Base-by-base conservation (phyloP, 2,888 invertebrate genomes). In the Agrotis ipsilon region DNA sequence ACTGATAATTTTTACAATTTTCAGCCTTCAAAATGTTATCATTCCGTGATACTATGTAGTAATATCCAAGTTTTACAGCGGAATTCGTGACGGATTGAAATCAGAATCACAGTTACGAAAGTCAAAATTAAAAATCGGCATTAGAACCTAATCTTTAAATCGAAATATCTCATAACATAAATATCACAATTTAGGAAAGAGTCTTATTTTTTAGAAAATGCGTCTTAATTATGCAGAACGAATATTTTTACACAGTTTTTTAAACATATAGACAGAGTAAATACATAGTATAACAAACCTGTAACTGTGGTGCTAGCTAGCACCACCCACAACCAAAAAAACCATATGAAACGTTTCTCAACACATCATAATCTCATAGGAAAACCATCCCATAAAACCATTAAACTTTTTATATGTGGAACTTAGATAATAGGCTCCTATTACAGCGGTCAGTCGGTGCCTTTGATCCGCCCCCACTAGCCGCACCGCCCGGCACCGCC, bases 381-480 rank as follows among this genome's bases (percentile, higher is more conserved):
- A 54, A 60, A 62, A 63, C 46, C 13, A 11, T n/a, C 45, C 32
- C 45, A 63, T 77, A 80, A 65, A 58, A 54, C 73, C 73, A 81
- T 72, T 19, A 81, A 83, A 77, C 65, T 73, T 71, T 80, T 80
- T 71, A 74, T 75, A 83, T 72, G 43, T 54, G 51, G 70, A 80
- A 81, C 81, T 87, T 86, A 60, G 82, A 85, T 87, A 87, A 89
- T 91, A 88, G 80, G 68, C 80, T 80, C 85, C 81, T 73, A 75
- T 77, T 80, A 82, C 77, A 79, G 73, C 88, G 89, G 88, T 81
- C 83, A 84, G 88, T 79, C 86, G 91, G 89, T 81, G 86, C 87
- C 91, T 93, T 93, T 93, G 93, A 93, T 92, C 87, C 84, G 72
- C 85, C 86, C 84, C 78, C 81, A 54, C 83, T 75, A 69, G 80